Evolutionary conservation across 2,113 vertebrate species (phyloP).

Genomic region (Aleadryas rufinucha): DNA sequence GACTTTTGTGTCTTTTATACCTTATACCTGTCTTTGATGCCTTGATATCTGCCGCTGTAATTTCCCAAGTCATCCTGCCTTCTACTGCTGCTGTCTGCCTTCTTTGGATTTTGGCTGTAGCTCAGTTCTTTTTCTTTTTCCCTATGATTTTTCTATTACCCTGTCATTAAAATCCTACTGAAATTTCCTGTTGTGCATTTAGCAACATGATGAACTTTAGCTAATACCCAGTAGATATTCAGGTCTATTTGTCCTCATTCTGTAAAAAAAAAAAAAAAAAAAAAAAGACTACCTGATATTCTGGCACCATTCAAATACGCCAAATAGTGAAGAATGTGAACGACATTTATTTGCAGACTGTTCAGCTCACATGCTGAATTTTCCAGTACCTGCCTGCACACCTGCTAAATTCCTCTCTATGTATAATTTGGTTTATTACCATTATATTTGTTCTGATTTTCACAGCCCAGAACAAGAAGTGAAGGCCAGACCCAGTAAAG

Average conservation of each 20-base stretch:
- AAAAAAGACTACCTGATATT: not conserved
- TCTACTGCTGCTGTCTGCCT: not conserved
- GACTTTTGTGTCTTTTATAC: not conserved
- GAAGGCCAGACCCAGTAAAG: not conserved
- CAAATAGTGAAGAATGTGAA: not conserved
- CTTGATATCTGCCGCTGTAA: not conserved
- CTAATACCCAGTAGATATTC: not conserved
- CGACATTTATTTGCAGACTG: accelerated
- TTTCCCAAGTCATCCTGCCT: not conserved
- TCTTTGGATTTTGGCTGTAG: not conserved
- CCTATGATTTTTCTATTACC: not conserved
- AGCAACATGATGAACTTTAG: not conserved
- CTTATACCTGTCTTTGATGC: not conserved
- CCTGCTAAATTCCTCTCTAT: not conserved
- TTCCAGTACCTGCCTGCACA: not conserved
- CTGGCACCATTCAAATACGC: not conserved
- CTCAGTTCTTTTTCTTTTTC: not conserved
- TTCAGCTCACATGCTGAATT: not conserved
- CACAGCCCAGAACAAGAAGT: not conserved
- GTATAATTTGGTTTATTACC: not conserved
- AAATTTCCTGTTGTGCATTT: not conserved
- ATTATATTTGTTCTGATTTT: not conserved
- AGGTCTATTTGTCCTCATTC: not conserved
- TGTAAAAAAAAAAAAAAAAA: not conserved
- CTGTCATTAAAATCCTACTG: not conserved